phyloP scores from a whole-genome alignment of 2,888 invertebrate genomes.

The Nomada fucata region DNA sequence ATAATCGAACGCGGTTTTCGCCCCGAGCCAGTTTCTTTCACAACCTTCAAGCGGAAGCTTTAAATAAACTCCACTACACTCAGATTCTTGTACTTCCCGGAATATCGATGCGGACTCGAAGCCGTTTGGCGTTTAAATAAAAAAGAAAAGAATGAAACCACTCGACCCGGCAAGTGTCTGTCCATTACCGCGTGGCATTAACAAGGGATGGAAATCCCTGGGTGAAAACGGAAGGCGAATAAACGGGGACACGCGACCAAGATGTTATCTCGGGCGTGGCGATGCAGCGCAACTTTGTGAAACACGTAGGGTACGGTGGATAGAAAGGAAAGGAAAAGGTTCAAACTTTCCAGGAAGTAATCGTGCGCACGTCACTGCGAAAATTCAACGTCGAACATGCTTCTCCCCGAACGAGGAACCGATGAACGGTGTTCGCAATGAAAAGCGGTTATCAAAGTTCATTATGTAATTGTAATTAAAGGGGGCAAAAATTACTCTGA shows the following conservation, averaged over 20 bases:
- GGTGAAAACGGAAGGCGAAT: slow-evolving; percentile 69
- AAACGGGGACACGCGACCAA: slow-evolving; percentile 72
- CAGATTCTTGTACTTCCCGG: not conserved
- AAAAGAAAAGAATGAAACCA: slow-evolving; percentile 10
- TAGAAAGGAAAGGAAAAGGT: slow-evolving; percentile 12
- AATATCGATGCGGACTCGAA: slow-evolving; percentile 6
- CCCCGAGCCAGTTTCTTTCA: not conserved
- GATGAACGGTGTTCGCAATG: slow-evolving; percentile 8
- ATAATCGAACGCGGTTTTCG: not conserved
- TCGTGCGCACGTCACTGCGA: slow-evolving; percentile 15
- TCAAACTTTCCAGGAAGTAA: slow-evolving; percentile 47
- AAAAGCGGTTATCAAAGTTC: slow-evolving; percentile 3
- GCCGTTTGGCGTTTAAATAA: not conserved
- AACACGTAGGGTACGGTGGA: slow-evolving; percentile 50
- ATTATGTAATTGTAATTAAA: not conserved
- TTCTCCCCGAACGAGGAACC: not conserved
- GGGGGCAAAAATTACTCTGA: too few species aligned
- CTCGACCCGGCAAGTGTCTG: slow-evolving; percentile 28
- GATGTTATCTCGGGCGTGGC: slow-evolving; percentile 68
- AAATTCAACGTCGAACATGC: slow-evolving; percentile 41
- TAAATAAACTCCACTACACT: not conserved
- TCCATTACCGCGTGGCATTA: slow-evolving; percentile 43
- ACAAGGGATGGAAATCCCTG: slow-evolving; percentile 44
- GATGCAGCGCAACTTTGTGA: slow-evolving; percentile 46
- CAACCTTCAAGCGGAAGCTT: not conserved